phyloP scores from a whole-genome alignment of 2,113 vertebrate genomes.

The Rallus limicola region DNA sequence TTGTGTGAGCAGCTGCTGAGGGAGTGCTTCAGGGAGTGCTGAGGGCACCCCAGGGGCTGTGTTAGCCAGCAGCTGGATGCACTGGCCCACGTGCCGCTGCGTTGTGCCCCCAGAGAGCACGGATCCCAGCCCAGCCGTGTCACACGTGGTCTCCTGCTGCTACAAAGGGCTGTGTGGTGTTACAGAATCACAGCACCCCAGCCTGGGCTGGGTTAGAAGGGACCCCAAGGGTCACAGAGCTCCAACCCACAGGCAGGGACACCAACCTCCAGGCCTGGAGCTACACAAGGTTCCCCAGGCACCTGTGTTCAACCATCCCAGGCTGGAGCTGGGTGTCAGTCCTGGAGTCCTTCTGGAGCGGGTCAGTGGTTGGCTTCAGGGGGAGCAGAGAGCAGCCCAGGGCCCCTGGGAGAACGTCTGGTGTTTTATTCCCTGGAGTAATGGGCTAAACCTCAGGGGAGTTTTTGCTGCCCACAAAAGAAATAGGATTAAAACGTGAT shows the following conservation, averaged over 20 bases:
- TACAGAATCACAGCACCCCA: too few species aligned
- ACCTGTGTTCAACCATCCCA: neutral
- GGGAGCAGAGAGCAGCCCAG: neutral
- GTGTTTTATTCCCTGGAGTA: neutral
- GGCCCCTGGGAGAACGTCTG: neutral
- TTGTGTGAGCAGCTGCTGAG: neutral
- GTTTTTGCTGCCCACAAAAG: neutral
- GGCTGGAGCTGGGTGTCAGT: neutral
- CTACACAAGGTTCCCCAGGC: too few species aligned
- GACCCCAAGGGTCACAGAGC: too few species aligned
- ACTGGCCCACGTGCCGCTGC: accelerated
- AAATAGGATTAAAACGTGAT: neutral
- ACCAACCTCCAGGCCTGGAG: too few species aligned
- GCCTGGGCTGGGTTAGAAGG: too few species aligned
- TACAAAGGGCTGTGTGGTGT: accelerated
- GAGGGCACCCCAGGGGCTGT: neutral
- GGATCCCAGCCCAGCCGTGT: neutral
- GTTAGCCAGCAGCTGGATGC: neutral
- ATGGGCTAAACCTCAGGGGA: neutral
- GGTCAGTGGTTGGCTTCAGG: neutral
- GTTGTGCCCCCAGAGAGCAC: neutral
- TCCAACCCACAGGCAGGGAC: neutral
- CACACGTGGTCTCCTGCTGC: neutral
- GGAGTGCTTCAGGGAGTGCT: neutral
- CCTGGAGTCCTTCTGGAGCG: neutral